These are phyloP conservation scores for Leptogaster cylindrica DNA, from an alignment of 2,888 invertebrate genomes.

Conservation along the genomic window DNA sequence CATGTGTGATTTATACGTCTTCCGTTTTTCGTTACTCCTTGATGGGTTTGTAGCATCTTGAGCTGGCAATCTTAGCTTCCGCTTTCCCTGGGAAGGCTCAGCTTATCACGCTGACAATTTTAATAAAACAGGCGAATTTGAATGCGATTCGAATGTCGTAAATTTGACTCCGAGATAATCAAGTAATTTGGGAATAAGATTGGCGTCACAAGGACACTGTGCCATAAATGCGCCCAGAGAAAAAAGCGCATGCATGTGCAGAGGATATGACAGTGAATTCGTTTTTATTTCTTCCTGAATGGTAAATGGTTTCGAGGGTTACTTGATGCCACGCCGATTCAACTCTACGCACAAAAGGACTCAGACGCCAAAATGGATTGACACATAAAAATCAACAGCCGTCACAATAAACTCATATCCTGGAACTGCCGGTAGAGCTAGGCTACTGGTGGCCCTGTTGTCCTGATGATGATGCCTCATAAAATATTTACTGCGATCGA, in stretches of 20 bases:
- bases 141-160: constrained; percentile 40
- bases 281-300: constrained; percentile 46
- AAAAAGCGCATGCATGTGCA: constrained; percentile 39
- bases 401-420: constrained; percentile 48
- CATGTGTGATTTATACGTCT: constrained; percentile 45
- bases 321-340: not conserved
- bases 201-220: not conserved
- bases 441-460: constrained; percentile 10
- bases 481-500: constrained; percentile 45
- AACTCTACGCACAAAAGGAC: constrained; percentile 34
- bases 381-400: constrained; percentile 48
- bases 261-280: constrained; percentile 42
- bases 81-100: constrained; percentile 6
- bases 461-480: constrained; percentile 43
- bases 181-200: constrained; percentile 43
- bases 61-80: constrained; percentile 23
- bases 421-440: constrained; percentile 30
- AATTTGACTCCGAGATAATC: constrained; percentile 45
- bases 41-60: constrained; percentile 40
- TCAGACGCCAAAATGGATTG: constrained; percentile 45
- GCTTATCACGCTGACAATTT: constrained; percentile 38
- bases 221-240: constrained; percentile 18
- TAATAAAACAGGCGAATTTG: constrained; percentile 45
- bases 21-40: constrained; percentile 13
- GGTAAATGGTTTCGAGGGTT: constrained; percentile 43